Evolutionary conservation across 2,113 vertebrate species (phyloP), one percentile per base, ranked within the genome.

Genomic region (Maccullochella peelii): DNA sequence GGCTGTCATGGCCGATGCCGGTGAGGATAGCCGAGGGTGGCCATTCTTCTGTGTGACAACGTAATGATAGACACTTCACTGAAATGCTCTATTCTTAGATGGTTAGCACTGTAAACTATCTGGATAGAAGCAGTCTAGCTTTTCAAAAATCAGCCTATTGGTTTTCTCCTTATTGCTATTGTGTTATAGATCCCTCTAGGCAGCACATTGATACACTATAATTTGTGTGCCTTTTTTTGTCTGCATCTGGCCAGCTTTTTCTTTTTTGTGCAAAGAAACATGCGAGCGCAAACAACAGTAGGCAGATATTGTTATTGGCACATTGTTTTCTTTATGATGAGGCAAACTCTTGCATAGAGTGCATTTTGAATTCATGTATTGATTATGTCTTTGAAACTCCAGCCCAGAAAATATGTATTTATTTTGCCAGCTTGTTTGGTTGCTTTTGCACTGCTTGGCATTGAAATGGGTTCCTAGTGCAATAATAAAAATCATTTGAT

Each of bases 81-180:
- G 66, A 58, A 86, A 88, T 69, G 49, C 42, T 77, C 47, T 50
- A 49, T 87, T 87, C 70, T 84, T 77, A 62, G 55, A 79, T 79
- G 80, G 54, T 87, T 85, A 85, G 74, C 25, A 36, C 63, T 81
- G 67, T 83, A 85, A 90, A 81, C 49, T 86, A 81, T 80, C 75
- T 77, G 27, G 47, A 80, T 81, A 30, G 50, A 83, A 16, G 57
- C 69, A 66, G 67, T 88, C 54, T 58, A 72, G 69, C 21, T 79
- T 86, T 76, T 72, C 25, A 57, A 71, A 71, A 86, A 89, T 73
- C 72, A 79, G 44, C 14, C 72, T 85, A 68, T 85, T 82, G 77
- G 57, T 88, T 86, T 89, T 86, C 69, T 88, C 20, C 58, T 73
- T 86, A 89, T 81, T 88, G 72, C 82, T 86, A 36, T 80, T 80